Evolutionary conservation across 2,888 invertebrate genomes (phyloP).

Genomic region (Anthophora plumipes): DNA sequence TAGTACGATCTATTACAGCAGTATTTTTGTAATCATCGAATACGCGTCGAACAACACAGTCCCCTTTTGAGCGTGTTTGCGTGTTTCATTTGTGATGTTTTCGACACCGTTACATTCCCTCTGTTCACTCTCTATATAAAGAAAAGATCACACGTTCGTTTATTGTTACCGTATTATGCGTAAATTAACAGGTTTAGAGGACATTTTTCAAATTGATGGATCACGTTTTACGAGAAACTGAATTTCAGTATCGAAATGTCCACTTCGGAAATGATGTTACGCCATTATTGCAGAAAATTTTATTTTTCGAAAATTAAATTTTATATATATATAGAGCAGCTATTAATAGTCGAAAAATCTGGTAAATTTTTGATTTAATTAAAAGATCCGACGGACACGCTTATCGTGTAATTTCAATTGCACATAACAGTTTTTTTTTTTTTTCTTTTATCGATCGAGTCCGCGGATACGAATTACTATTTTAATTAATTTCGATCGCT

Average conservation of each 20-base stretch:
- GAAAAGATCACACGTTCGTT: not conserved
- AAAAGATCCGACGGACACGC: no score
- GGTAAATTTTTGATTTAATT: not conserved
- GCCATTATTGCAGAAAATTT: not conserved
- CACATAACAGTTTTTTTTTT: not conserved
- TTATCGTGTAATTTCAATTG: not conserved
- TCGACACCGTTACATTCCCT: not conserved
- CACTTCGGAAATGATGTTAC: not conserved
- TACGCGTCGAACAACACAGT: not conserved
- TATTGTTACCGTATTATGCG: not conserved
- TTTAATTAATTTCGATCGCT: slow-evolving; percentile 1
- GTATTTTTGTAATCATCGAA: not conserved
- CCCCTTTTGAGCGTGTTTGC: not conserved
- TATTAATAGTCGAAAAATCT: not conserved
- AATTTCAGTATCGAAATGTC: not conserved
- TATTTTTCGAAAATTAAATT: not conserved
- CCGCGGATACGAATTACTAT: not conserved
- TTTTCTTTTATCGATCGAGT: not conserved
- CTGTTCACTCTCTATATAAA: no score
- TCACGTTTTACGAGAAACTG: not conserved
- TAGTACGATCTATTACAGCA: not conserved
- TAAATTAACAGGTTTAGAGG: not conserved
- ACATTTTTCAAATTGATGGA: not conserved
- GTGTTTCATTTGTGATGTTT: not conserved
- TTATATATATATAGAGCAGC: no score